Conservation (phyloP, 1,140 invertebrate genomes). For the Archivesica marissinica region DNA sequence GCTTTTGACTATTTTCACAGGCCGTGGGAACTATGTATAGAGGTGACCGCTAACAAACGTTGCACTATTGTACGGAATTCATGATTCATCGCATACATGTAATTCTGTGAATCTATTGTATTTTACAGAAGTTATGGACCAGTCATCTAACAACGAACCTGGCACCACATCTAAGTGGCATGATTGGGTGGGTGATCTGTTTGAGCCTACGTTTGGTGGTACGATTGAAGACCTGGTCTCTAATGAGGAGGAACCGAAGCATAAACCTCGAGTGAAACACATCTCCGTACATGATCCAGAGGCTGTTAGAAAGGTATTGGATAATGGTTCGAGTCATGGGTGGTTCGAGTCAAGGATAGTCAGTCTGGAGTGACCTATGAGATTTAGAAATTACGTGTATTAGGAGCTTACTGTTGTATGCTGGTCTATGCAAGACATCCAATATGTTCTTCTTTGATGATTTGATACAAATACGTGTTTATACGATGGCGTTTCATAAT, state of each 20-base stretch:
- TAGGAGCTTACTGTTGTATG: no score
- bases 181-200: slow-evolving; percentile 70
- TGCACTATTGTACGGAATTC: not conserved
- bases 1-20: no score
- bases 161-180: slow-evolving; percentile 26
- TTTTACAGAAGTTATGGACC: not conserved
- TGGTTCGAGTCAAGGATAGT: no score
- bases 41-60: not conserved
- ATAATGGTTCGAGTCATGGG: no score
- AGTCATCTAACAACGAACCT: not conserved
- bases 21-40: no score
- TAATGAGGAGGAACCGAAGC: slow-evolving; percentile 56
- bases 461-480: no score
- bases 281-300: slow-evolving; percentile 68
- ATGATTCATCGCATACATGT: not conserved
- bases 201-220: slow-evolving; percentile 60
- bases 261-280: slow-evolving; percentile 60
- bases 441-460: no score
- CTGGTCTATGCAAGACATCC: no score
- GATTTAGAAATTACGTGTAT: no score
- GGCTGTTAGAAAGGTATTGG: slow-evolving; percentile 61
- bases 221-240: slow-evolving; percentile 62
- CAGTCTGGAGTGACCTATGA: no score
- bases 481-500: no score
- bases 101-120: not conserved